Evolutionary conservation across 2,797 vertebrate genomes (phyloP), one percentile per base, ranked within the genome.

Genomic region (Ctenosaura bakeri): DNA sequence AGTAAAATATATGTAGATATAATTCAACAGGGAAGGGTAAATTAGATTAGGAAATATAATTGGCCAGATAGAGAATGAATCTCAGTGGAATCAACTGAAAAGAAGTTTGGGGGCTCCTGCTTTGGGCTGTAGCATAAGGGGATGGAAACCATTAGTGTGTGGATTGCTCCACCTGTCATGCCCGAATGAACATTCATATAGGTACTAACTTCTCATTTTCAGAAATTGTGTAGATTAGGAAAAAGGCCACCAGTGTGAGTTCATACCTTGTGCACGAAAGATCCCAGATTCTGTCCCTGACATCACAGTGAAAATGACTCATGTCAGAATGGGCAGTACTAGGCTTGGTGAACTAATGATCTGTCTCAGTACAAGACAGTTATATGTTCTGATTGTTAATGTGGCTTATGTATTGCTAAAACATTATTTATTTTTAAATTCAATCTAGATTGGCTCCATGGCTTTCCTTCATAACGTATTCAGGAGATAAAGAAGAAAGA

Each of bases 401-500:
- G 26, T 79, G n/a, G 9, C 54, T 16, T 42, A 5, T 32, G 35
- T 74, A 14, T 50, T 86, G 38, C 54, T 86, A 77, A 73, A 46
- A 50, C 62, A 6, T 32, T 1, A 59, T 2, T 91, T 69, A 69
- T 56, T 71, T 89, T 89, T 88, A 71, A 94, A 59, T 76, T 93
- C 78, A 74, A 54, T 92, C 73, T 95, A 99, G 98, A 86, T 97
- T 98, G 84, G 97, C 98, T 88, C 98, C 98, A 0, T 94, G 95
- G 81, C 97, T 99, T 94, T 97, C 94, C 52, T 98, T 98, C 79
- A 62, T 98, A 86, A 95, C 94, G 2, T 99, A 99, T 35, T 64
- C 94, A 38, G 99, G 98, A 80, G 97, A 97, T 95, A 99, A 98
- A 93, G 98, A 98, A 42, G 97, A 96, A 89, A 96, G 99, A 83